Percentiles rank a stretch among this genome's conserved stretches.
Evolutionary conservation across 2,113 vertebrate species (phyloP).

Genomic region (Pelecanus crispus): DNA sequence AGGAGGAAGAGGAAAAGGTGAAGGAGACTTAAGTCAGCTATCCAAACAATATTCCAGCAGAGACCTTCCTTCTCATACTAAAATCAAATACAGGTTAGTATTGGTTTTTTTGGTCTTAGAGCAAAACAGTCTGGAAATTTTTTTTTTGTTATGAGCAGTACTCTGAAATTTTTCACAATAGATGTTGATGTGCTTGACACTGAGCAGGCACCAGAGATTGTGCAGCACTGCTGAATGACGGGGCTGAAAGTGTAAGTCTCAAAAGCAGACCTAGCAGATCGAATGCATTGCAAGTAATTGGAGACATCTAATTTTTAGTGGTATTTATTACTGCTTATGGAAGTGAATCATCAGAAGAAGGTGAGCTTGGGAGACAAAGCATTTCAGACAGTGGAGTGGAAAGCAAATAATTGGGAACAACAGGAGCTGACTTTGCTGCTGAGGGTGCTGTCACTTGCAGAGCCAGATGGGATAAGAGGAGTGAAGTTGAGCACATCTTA

Average conservation of each 20-base stretch:
- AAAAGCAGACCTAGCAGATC: not conserved
- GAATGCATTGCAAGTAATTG: not conserved
- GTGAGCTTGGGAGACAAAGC: not conserved
- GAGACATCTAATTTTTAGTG: not conserved
- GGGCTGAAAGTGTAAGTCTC: not conserved
- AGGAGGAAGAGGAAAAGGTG: constrained; percentile 95
- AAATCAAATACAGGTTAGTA: constrained; percentile 94
- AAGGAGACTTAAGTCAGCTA: constrained; percentile 93
- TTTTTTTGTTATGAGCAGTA: not conserved
- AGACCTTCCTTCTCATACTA: constrained; percentile 96
- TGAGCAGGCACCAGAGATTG: not conserved
- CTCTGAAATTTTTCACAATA: not conserved
- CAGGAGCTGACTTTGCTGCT: not conserved
- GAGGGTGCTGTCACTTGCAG: not conserved
- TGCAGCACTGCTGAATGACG: not conserved
- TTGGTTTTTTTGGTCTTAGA: not conserved
- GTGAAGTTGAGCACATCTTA: not conserved
- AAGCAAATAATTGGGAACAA: not conserved
- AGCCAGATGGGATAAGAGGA: not conserved
- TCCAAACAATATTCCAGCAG: constrained; percentile 97
- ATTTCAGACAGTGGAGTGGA: not conserved
- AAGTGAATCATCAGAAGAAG: not conserved
- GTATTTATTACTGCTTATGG: not conserved
- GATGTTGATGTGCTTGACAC: not conserved
- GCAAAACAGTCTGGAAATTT: not conserved